These are phyloP conservation scores for Nannospalax galili DNA, from an alignment of 2,113 vertebrate genomes.

Conservation along the genomic window DNA sequence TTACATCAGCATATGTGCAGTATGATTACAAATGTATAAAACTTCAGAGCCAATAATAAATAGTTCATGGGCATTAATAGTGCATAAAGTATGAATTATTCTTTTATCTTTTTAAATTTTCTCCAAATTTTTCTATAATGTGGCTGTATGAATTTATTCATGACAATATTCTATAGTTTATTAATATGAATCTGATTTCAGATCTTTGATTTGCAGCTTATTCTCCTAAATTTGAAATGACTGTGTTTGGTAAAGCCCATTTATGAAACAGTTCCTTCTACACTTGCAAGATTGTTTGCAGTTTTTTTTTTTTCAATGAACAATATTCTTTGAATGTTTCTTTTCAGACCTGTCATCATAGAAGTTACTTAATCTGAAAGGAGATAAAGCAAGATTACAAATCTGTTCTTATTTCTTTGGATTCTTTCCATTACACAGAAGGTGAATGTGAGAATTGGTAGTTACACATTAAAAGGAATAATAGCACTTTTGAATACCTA, in stretches of 20 bases:
- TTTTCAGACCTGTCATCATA: constrained; percentile 5
- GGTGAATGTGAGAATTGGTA: not conserved
- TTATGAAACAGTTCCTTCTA: not conserved
- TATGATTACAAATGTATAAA: constrained; percentile 10
- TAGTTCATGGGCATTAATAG: not conserved
- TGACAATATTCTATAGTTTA: not conserved
- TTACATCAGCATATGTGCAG: not conserved
- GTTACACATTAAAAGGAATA: not conserved
- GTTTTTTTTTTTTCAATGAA: not conserved
- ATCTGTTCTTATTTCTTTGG: not conserved
- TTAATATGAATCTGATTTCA: not conserved
- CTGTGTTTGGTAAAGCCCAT: not conserved
- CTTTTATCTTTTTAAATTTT: not conserved
- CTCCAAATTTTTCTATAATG: not conserved
- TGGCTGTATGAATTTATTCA: not conserved
- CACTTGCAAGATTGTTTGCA: not conserved
- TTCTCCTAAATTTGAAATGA: not conserved
- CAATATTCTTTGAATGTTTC: not conserved
- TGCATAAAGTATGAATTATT: not conserved
- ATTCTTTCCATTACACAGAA: not conserved
- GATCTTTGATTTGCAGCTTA: not conserved
- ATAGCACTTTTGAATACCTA: not conserved
- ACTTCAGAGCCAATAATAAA: not conserved
- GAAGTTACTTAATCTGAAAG: not conserved
- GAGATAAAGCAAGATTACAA: not conserved